A percentile compares a stretch with the other conserved stretches of the same genome.
Conservation (phyloP, 2,797 vertebrate genomes). For the Phaenicophaeus curvirostris region DNA sequence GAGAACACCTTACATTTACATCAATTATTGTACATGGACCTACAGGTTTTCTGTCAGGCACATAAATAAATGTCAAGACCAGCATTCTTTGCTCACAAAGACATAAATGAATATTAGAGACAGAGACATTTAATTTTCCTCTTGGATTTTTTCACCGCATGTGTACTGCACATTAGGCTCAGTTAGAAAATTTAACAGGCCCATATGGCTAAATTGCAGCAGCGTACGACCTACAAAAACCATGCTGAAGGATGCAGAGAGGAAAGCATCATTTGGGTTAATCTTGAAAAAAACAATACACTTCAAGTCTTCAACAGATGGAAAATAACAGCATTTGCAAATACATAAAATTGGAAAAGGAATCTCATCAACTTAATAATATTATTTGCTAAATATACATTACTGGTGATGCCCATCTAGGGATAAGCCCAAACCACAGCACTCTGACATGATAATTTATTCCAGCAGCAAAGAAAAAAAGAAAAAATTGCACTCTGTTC, state of each 20-base stretch:
- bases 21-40: neutral
- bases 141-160: neutral
- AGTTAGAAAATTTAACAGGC: neutral
- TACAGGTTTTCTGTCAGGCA: neutral
- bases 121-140: neutral
- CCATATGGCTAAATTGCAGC: neutral
- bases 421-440: neutral
- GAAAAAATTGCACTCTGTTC: neutral
- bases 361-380: slow-evolving; percentile 8
- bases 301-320: neutral
- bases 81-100: neutral
- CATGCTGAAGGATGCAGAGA: neutral
- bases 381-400: slow-evolving; percentile 17
- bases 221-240: neutral
- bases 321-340: neutral
- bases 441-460: neutral
- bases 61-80: neutral
- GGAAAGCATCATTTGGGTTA: neutral
- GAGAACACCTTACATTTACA: neutral
- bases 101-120: neutral
- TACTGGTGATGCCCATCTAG: slow-evolving; percentile 13
- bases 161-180: neutral
- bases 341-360: neutral
- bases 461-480: slow-evolving; percentile 12
- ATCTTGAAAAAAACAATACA: neutral